Conservation (phyloP, 2,797 vertebrate species). For the Scolopax rusticola region DNA sequence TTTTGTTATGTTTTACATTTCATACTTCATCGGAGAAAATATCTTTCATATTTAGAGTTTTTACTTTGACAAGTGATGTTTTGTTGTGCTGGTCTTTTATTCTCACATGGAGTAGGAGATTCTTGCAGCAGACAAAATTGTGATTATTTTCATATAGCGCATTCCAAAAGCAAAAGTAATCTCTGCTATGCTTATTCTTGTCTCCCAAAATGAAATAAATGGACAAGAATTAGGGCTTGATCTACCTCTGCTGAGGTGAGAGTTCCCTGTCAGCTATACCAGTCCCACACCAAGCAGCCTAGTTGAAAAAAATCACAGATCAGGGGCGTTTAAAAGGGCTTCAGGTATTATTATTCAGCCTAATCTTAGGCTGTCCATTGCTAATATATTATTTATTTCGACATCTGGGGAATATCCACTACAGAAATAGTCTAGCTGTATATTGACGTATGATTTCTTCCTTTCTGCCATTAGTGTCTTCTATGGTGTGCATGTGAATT, state of each 20-base stretch:
- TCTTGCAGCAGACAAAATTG: neutral
- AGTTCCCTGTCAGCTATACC: neutral
- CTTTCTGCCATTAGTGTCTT: constrained; percentile 40
- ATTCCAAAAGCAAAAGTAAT: neutral
- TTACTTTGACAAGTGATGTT: neutral
- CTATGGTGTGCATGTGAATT: constrained; percentile 49
- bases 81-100: neutral
- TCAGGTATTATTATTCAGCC: neutral
- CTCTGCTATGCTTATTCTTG: neutral
- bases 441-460: constrained; percentile 26
- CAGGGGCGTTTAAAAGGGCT: neutral
- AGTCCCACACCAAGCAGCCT: neutral
- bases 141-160: neutral
- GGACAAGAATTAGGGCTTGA: neutral
- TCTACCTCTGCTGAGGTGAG: neutral
- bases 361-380: neutral
- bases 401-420: neutral
- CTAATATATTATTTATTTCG: neutral
- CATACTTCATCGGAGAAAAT: neutral
- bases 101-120: neutral
- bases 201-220: neutral
- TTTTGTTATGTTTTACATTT: neutral
- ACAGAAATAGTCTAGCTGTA: constrained; percentile 63
- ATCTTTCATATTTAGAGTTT: neutral
- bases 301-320: neutral